phyloP scores from a whole-genome alignment of 2,888 invertebrate species.

The Idaea aversata region DNA sequence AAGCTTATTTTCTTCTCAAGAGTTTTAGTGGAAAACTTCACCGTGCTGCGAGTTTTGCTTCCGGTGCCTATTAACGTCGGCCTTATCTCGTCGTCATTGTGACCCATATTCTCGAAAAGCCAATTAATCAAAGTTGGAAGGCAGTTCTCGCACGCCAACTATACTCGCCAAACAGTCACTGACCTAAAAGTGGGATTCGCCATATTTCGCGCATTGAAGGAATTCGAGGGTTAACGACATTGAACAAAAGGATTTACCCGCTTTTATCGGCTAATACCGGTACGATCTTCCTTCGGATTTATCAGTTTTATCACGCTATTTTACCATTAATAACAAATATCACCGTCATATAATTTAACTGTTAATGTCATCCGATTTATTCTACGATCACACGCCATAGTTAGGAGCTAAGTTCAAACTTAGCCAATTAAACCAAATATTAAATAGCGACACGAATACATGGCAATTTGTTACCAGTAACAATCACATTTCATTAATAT shows the following conservation, averaged over 20 bases:
- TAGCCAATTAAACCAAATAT: not conserved
- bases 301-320: constrained; percentile 20
- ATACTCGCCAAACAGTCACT: constrained; percentile 26
- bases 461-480: not conserved
- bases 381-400: constrained; percentile 18
- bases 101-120: constrained; percentile 12
- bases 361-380: constrained; percentile 10
- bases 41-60: not conserved
- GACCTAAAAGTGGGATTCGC: constrained; percentile 32
- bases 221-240: constrained; percentile 35
- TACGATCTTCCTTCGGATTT: constrained; percentile 12
- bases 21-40: not conserved
- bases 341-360: constrained; percentile 2
- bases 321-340: constrained; percentile 2
- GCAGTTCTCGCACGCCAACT: constrained; percentile 3
- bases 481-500: not conserved
- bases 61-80: not conserved
- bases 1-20: not conserved
- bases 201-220: constrained; percentile 31
- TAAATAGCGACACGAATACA: not conserved
- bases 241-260: constrained; percentile 31
- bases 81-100: constrained; percentile 1
- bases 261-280: not conserved
- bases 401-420: not conserved
- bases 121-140: constrained; percentile 22